Base-by-base conservation (phyloP, 2,888 invertebrate genomes). In the Lithosia quadra region DNA sequence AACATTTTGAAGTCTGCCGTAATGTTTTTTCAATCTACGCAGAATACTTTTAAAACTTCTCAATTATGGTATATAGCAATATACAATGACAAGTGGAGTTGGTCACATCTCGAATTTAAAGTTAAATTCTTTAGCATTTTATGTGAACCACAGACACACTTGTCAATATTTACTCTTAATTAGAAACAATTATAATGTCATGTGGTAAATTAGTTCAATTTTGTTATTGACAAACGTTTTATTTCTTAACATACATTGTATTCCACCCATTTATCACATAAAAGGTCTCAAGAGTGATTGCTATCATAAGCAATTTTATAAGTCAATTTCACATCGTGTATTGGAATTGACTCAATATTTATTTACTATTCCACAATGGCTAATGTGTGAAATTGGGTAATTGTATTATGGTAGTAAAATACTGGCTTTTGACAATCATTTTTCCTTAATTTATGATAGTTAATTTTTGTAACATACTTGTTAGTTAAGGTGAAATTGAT, bases 61-160 rank as follows among this genome's bases (percentile, higher is more conserved):
- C 86, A 81, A 82, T 85, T 84, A 80, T 73, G 68, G 71, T 77
- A 56, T 80, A 74, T 75, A 76, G 67, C 63, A 74, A 67, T 84
- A 81, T 74, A 72, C 84, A 85, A 82, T 67, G 78, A 80, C 73
- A 81, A 84, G 85, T 28, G 74, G 67, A 74, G 75, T 68, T 64
- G 72, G 74, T 79, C 73, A 76, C 72, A 65, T 71, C 78, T 78
- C 74, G 77, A 81, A 80, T 77, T 49, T 49, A n/a, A 49, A 49
- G 49, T 8, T 49, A 0, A 18, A 60, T 28, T 28, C 28, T 28
- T 28, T 28, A 28, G 57, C 75, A 73, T 79, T 75, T 75, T 53
- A 63, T 65, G 71, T 77, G 69, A 55, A 62, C 22, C 58, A 22
- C 36, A 22, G 28, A 22, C 43, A 53, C 66, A 36, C 73, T 77